These are phyloP conservation scores for Ligdia adustata DNA, from an alignment of 2,888 invertebrate genomes.

Conservation along the genomic window DNA sequence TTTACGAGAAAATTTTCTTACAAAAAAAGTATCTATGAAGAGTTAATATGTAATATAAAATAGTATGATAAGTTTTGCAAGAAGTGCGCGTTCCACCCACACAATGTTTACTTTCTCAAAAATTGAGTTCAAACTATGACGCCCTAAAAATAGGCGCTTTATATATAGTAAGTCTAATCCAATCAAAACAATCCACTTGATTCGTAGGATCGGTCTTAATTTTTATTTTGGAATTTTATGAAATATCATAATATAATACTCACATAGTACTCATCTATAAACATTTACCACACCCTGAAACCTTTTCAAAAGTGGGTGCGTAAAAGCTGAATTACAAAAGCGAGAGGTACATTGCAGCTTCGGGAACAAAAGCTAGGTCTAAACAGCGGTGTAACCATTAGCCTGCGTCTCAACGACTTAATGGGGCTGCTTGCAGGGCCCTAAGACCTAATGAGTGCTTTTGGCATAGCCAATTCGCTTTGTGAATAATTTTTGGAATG, in stretches of 20 bases:
- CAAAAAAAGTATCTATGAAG: too few species aligned
- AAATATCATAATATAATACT: too few species aligned
- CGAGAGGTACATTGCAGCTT: conserved; percentile 1
- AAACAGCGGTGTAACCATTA: conserved; percentile 58
- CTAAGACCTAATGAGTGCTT: conserved; percentile 36
- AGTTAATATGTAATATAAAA: too few species aligned
- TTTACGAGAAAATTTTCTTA: too few species aligned
- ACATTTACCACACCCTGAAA: conserved; percentile 34
- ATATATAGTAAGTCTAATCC: too few species aligned
- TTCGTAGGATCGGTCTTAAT: neutral
- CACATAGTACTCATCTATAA: too few species aligned
- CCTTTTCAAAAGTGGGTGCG: conserved; percentile 21
- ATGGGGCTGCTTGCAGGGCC: conserved; percentile 49
- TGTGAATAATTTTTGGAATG: conserved; percentile 28
- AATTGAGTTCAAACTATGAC: conserved; percentile 31
- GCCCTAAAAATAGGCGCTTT: conserved; percentile 42
- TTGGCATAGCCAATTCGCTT: conserved; percentile 35
- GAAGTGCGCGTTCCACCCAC: neutral
- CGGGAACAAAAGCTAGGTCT: conserved; percentile 34
- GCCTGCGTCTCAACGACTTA: conserved; percentile 75
- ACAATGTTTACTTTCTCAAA: conserved; percentile 1
- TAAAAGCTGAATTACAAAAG: conserved; percentile 13
- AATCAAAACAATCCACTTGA: neutral
- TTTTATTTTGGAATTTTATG: too few species aligned
- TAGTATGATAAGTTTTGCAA: too few species aligned